Evolutionary conservation across 2,888 invertebrate species (phyloP), one percentile per base, ranked within the genome.

Genomic region (Halictus quadricinctus): DNA sequence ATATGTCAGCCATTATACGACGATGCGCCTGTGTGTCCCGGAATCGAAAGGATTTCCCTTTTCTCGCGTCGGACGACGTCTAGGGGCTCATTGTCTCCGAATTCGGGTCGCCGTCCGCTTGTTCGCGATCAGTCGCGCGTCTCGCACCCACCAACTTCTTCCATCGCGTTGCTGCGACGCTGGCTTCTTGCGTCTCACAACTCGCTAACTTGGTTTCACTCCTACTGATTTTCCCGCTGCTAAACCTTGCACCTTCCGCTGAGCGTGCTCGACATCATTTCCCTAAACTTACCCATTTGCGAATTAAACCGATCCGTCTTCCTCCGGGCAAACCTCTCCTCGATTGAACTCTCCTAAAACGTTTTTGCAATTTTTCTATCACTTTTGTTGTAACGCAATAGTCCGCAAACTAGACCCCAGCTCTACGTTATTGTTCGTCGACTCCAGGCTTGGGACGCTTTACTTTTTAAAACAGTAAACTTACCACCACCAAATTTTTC

Each of bases 31-130:
- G 36, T 66, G 83, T 78, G 84, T 85, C 75, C 78, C 76, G 76
- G 87, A 86, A 86, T 91, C 89, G 88, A 86, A 89, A 90, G 87
- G 89, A 88, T 84, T 81, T 77, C 81, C 80, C 84, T 76, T 76
- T 72, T 85, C 89, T 87, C 85, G 69, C 85, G 50, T 72, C 79
- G 58, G 70, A 43, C 75, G 73, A 46, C 83, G 80, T 88, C 84
- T 81, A 76, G 81, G 60, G 76, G 64, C 72, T 82, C 86, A 88
- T 92, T 90, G 91, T 91, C 84, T 89, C 81, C 66, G 87, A 88
- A 92, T 90, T 87, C 90, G 87, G 91, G 90, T 91, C 91, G 83
- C 46, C 76, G 64, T 58, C 29, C 77, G 36, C n/a, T 50, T 75
- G 21, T 41, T n/a, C 76, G 41, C 75, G 77, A 66, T 66, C 13